Evolutionary conservation across 2,888 invertebrate genomes (phyloP).

Genomic region (Ptilodon capucinus): DNA sequence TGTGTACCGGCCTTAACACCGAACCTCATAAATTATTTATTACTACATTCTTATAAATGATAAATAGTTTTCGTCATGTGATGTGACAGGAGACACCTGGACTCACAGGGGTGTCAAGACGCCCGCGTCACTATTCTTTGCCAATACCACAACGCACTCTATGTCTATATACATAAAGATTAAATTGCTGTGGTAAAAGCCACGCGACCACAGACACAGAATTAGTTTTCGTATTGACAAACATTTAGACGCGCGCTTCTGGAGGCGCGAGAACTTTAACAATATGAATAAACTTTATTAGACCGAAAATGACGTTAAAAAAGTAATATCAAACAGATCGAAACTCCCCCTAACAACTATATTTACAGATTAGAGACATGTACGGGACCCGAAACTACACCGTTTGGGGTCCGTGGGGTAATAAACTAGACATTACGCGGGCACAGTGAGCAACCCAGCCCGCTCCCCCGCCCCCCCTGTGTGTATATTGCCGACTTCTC

Average conservation of each 20-base stretch:
- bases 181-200: too few relatives aligned
- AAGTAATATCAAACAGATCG: not conserved
- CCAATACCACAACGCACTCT: too few relatives aligned
- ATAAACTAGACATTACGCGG: slow-evolving; percentile 1
- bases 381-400: slow-evolving; percentile 52
- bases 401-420: slow-evolving; percentile 56
- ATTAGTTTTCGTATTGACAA: too few relatives aligned
- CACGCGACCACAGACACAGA: too few relatives aligned
- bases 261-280: too few relatives aligned
- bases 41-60: slow-evolving; percentile 31
- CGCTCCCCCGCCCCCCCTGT: too few relatives aligned
- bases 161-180: too few relatives aligned
- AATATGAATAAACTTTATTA: not conserved
- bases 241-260: too few relatives aligned
- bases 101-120: too few relatives aligned
- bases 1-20: too few relatives aligned
- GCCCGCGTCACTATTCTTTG: too few relatives aligned
- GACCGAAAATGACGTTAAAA: not conserved
- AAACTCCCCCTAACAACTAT: not conserved
- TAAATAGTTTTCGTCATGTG: slow-evolving; percentile 29
- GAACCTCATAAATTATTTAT: slow-evolving; percentile 49
- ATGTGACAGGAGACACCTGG: not conserved
- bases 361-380: slow-evolving; percentile 3
- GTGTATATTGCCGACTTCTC: too few relatives aligned
- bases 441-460: not conserved